Conservation (phyloP, 1,140 invertebrate genomes). For the Lycorma delicatula region DNA sequence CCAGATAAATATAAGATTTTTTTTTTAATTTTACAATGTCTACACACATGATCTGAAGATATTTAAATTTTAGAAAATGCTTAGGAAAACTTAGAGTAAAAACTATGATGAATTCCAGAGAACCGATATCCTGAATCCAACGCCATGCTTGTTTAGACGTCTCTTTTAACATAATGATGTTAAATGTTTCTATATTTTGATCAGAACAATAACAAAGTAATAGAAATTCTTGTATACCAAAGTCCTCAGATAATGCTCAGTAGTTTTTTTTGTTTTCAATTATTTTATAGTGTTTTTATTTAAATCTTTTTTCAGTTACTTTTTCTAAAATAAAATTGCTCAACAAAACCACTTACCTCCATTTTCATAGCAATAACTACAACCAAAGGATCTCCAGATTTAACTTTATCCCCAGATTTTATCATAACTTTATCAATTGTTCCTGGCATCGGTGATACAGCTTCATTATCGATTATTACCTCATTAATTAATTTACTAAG, state of each 20-base stretch:
- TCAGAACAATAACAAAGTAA: not conserved
- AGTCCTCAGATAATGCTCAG: not conserved
- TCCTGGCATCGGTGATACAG: conserved; percentile 89
- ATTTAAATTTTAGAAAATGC: no score
- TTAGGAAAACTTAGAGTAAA: no score
- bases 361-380: conserved; percentile 99
- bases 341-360: no score
- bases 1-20: no score
- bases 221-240: not conserved
- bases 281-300: not conserved
- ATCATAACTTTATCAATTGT: conserved; percentile 88
- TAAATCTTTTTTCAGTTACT: not conserved
- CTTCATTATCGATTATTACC: conserved; percentile 37
- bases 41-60: no score
- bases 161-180: no score
- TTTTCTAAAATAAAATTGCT: no score
- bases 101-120: no score
- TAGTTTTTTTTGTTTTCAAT: not conserved
- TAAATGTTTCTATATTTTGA: conserved; percentile 4
- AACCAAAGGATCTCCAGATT: conserved; percentile 73
- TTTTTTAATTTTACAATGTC: no score
- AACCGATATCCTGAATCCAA: no score
- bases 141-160: no score
- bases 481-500: not conserved
- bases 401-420: conserved; percentile 64